Base-by-base conservation (phyloP, 2,113 vertebrate species). In the Chloebia gouldiae region DNA sequence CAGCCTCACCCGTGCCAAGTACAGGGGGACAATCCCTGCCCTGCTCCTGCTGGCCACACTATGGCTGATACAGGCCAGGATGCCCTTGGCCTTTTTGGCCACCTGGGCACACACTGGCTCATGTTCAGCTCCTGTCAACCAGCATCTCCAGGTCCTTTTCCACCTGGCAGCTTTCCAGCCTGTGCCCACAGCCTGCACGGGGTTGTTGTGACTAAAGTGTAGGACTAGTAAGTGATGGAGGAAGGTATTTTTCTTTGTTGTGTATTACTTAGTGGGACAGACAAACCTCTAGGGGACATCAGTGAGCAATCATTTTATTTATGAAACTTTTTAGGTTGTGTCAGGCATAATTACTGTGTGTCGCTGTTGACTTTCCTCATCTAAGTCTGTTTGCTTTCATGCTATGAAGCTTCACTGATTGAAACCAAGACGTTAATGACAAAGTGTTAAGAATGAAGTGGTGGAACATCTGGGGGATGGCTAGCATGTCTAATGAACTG, bases 1-100 rank as follows among this genome's bases (percentile, higher is more conserved):
- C 4, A 6, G 21, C 7, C 18, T 82, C 47, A 28, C 2, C 9
- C 23, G 2, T 47, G 54, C 30, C 0, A 1, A 7, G 21, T 13
- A 16, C n/a, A 31, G n/a, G 15, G 6, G 13, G 6, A 17, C 8
- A 3, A 6, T 47, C n/a, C 0, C 11, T 69, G n/a, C 40, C 70
- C n/a, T 61, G 9, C 1, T 69, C 47, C 54, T 69, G 30, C 54
- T 76, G n/a, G 54, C 3, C 40, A 10, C 24, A 7, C 40, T 13
- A 3, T 5, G 35, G 25, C 14, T 35, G 18, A 21, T 42, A 4
- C 54, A 49, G 13, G 15, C 47, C 35, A 42, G 40, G 21, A 35
- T 76, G n/a, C 11, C 63, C 2, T 13, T 61, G 63, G 87, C 35
- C 24, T 35, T 68, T 12, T 7, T 82, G 70, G 31, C 12, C 15